Evolutionary conservation across 2,888 invertebrate genomes (phyloP).

Genomic region (Gasteruption jaculator): DNA sequence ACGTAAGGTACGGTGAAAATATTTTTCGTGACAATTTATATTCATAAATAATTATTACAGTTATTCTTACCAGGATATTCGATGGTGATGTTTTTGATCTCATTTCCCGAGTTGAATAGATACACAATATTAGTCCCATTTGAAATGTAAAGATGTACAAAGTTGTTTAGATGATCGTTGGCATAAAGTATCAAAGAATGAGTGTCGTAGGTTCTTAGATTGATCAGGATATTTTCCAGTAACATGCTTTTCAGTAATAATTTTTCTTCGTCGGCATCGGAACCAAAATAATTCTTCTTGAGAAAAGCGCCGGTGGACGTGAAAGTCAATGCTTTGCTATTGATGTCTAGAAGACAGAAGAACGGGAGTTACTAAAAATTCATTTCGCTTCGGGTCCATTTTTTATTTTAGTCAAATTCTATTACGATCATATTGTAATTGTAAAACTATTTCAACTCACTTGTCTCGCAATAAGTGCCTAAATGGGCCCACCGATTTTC

Average conservation of each 20-base stretch:
- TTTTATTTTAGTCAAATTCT: neutral
- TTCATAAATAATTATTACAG: slow-evolving; percentile 3
- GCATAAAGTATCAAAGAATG: slow-evolving; percentile 82
- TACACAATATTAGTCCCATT: slow-evolving; percentile 77
- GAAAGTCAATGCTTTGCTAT: slow-evolving; percentile 84
- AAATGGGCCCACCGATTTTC: slow-evolving; percentile 90
- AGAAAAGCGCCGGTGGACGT: slow-evolving; percentile 75
- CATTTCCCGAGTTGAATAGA: slow-evolving; percentile 76
- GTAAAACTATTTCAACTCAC: slow-evolving; percentile 57
- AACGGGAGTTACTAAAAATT: neutral
- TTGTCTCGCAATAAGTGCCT: slow-evolving; percentile 85
- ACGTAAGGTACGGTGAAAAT: neutral
- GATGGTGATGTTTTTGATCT: slow-evolving; percentile 75
- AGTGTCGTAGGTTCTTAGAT: slow-evolving; percentile 80
- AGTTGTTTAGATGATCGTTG: slow-evolving; percentile 90
- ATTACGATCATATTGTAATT: neutral
- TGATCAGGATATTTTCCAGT: slow-evolving; percentile 77
- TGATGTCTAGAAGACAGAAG: slow-evolving; percentile 66
- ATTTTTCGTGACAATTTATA: neutral
- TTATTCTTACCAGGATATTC: slow-evolving; percentile 57
- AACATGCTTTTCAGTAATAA: slow-evolving; percentile 68
- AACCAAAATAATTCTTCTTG: slow-evolving; percentile 72
- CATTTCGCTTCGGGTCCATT: slow-evolving; percentile 1
- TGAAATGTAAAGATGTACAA: slow-evolving; percentile 81
- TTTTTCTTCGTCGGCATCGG: slow-evolving; percentile 57